Evolutionary conservation across 2,113 vertebrate species (phyloP).

Genomic region (Paramisgurnus dabryanus): DNA sequence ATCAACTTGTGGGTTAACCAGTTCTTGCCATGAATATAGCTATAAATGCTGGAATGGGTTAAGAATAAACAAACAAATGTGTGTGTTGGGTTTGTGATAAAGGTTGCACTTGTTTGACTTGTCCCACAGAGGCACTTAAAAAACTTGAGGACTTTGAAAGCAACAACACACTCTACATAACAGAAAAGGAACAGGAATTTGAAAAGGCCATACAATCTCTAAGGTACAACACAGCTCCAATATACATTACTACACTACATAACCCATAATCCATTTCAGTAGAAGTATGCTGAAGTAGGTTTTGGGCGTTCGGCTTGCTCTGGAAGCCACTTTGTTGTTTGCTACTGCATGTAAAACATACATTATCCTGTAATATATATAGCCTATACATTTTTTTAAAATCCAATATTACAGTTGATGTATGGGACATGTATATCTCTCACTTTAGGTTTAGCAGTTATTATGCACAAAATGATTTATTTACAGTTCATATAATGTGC

Average conservation of each 20-base stretch:
- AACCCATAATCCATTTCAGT: not conserved
- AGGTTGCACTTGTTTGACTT: not conserved
- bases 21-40: too few relatives aligned
- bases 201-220: slow-evolving; percentile 38
- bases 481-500: not conserved
- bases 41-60: too few relatives aligned
- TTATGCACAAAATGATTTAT: not conserved
- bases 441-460: too few relatives aligned
- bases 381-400: too few relatives aligned
- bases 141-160: slow-evolving; percentile 29
- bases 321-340: too few relatives aligned
- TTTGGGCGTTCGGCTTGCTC: too few relatives aligned
- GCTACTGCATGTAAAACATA: too few relatives aligned
- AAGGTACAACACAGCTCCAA: slow-evolving; percentile 35
- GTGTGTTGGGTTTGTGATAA: not conserved
- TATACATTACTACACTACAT: not conserved
- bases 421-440: too few relatives aligned
- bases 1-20: too few relatives aligned
- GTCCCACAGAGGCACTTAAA: slow-evolving; percentile 27
- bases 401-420: too few relatives aligned
- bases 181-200: slow-evolving; percentile 32
- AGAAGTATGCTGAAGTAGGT: not conserved
- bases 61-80: not conserved
- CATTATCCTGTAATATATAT: too few relatives aligned
- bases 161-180: not conserved